Conservation (phyloP, 2,113 vertebrate species). For the Ptychochromis oligacanthus region DNA sequence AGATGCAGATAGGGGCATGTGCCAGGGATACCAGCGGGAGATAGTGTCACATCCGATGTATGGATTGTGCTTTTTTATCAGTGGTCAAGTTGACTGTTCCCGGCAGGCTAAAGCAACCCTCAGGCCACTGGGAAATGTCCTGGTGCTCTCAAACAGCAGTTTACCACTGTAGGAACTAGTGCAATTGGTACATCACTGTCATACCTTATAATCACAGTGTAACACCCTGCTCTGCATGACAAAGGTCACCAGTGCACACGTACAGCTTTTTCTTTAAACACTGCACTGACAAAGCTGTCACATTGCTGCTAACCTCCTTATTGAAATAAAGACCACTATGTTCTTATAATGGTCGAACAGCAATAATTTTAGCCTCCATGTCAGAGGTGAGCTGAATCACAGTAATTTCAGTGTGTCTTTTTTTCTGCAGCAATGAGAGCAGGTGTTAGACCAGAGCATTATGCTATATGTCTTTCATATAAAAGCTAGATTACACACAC, state of each 20-base stretch:
- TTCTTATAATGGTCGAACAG: not conserved
- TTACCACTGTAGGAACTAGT: not conserved
- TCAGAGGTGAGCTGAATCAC: not conserved
- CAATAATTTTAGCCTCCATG: not conserved
- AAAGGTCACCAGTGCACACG: not conserved
- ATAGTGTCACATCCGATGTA: not conserved
- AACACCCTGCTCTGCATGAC: not conserved
- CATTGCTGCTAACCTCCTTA: not conserved
- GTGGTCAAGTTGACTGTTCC: not conserved
- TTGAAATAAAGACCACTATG: conserved; percentile 2
- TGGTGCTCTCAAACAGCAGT: not conserved
- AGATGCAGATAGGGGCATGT: not conserved
- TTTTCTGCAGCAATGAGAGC: not conserved
- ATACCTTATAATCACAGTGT: not conserved
- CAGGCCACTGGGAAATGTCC: not conserved
- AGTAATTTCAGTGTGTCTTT: not conserved
- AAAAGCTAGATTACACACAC: not conserved
- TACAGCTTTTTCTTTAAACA: not conserved
- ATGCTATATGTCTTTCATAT: conserved; percentile 17
- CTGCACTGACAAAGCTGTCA: not conserved
- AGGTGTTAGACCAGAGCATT: conserved; percentile 1
- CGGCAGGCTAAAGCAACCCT: not conserved
- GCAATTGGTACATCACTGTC: not conserved
- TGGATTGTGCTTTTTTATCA: not conserved
- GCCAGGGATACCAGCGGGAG: not conserved